Conservation (phyloP, 2,797 vertebrate genomes). For the Pangasius macronema region DNA sequence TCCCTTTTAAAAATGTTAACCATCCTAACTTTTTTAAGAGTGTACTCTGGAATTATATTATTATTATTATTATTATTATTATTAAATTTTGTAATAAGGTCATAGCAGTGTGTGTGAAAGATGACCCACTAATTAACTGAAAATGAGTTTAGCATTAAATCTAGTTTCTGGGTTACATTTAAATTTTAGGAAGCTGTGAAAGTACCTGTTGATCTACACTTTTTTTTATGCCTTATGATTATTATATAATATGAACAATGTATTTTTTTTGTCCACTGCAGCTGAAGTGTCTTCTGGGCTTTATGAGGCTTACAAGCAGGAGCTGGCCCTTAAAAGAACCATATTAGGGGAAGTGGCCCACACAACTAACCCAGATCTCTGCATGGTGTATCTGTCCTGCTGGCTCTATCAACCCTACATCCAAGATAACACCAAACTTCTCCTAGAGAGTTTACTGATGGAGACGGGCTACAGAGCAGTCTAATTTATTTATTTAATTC, state of each 20-base stretch:
- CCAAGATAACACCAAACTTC: constrained; percentile 72
- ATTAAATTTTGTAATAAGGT: neutral
- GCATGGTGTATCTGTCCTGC: constrained; percentile 85
- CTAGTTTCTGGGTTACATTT: neutral
- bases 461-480: constrained; percentile 87
- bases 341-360: constrained; percentile 85
- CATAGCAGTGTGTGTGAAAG: neutral
- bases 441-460: constrained; percentile 86
- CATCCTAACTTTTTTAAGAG: neutral
- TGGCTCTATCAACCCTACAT: constrained; percentile 93
- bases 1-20: too few species aligned
- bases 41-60: neutral
- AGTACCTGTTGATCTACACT: neutral
- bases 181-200: neutral
- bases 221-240: neutral
- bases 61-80: neutral
- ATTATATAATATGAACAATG: neutral
- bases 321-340: constrained; percentile 80
- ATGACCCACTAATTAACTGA: neutral
- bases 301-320: constrained; percentile 78
- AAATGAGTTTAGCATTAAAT: neutral
- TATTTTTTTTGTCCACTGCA: constrained; percentile 62
- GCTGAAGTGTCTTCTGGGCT: constrained; percentile 75
- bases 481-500: constrained; percentile 41
- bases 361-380: constrained; percentile 73